Evolutionary conservation across 2,113 vertebrate genomes (phyloP).

Genomic region (Sitta europaea): DNA sequence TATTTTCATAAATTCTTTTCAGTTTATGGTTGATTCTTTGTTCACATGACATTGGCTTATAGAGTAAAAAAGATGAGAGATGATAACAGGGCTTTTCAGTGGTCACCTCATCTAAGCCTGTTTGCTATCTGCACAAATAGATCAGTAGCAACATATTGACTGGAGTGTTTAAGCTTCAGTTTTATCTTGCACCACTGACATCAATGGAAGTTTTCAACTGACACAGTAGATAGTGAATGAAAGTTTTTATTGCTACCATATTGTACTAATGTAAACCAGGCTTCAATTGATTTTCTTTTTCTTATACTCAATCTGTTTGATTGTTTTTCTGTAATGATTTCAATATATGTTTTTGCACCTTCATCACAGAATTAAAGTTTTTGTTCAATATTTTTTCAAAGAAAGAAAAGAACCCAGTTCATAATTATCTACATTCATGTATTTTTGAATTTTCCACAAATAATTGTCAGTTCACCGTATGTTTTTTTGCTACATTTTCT

Average conservation of each 20-base stretch:
- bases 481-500: neutral
- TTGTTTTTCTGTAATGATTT: neutral
- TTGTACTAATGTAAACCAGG: neutral
- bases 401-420: neutral
- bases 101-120: neutral
- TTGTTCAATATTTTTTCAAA: neutral
- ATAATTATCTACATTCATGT: neutral
- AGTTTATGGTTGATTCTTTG: conserved; percentile 28
- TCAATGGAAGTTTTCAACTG: neutral
- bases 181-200: neutral
- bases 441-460: neutral
- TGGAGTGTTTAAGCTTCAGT: neutral
- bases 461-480: neutral
- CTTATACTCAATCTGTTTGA: neutral
- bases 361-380: neutral
- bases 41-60: conserved; percentile 9
- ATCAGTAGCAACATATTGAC: conserved; percentile 16
- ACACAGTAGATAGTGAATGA: neutral
- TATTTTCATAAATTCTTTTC: conserved; percentile 21
- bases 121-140: conserved; percentile 5
- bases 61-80: conserved; percentile 37
- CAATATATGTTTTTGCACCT: neutral
- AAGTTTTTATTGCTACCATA: neutral
- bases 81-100: conserved; percentile 34
- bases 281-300: neutral